Conservation (phyloP, 2,113 vertebrate genomes). For the Agelaius phoeniceus region DNA sequence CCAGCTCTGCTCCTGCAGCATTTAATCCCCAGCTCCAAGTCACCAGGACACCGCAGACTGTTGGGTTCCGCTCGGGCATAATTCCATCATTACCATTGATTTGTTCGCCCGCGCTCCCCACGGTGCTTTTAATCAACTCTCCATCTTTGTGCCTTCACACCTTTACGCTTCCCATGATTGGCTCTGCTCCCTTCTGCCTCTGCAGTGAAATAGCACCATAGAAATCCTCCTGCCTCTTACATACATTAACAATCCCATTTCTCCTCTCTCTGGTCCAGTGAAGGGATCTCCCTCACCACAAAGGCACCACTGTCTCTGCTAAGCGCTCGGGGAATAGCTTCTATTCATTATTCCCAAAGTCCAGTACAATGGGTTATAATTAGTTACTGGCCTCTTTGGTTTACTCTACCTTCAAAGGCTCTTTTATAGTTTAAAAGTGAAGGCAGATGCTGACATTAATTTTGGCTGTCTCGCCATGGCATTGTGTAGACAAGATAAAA, state of each 20-base stretch:
- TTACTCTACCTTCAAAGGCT: slow-evolving; percentile 37
- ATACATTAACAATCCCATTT: slow-evolving; percentile 62
- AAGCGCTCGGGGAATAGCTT: background rate
- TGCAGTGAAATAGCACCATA: slow-evolving; percentile 55
- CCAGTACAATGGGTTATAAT: slow-evolving; percentile 47
- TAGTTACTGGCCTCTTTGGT: slow-evolving; percentile 45
- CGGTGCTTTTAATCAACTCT: slow-evolving; percentile 64
- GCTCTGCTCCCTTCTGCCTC: slow-evolving; percentile 59
- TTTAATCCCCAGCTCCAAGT: slow-evolving; percentile 2
- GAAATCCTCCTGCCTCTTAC: slow-evolving; percentile 54
- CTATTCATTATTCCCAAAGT: slow-evolving; percentile 45
- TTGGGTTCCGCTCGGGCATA: slow-evolving; percentile 40
- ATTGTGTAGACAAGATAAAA: slow-evolving; percentile 8
- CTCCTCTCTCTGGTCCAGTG: slow-evolving; percentile 58
- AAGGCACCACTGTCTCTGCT: slow-evolving; percentile 29
- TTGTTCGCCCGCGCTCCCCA: slow-evolving; percentile 34
- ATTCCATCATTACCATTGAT: slow-evolving; percentile 61
- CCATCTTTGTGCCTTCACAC: slow-evolving; percentile 66
- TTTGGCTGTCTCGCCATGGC: background rate
- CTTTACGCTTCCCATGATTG: slow-evolving; percentile 62
- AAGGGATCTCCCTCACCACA: slow-evolving; percentile 53
- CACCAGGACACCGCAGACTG: background rate
- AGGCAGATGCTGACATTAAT: slow-evolving; percentile 44
- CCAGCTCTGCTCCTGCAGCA: background rate
- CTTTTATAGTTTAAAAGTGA: slow-evolving; percentile 30